These are phyloP conservation scores for Drosophila equinoxialis DNA, from an alignment of 1,140 invertebrate species.

Conservation along the genomic window DNA sequence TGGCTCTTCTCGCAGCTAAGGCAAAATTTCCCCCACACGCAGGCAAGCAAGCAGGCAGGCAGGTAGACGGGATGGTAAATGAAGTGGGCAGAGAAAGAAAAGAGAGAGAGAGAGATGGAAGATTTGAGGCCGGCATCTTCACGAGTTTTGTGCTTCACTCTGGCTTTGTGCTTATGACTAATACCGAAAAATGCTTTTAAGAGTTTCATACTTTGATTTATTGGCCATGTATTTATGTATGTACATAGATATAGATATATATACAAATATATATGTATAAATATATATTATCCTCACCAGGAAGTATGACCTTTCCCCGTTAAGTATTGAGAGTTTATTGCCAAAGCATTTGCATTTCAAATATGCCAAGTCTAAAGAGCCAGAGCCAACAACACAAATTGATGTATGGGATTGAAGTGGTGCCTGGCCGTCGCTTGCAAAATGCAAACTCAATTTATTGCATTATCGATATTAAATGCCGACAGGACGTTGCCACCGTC, in stretches of 20 bases:
- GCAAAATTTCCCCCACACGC: constrained; percentile 48
- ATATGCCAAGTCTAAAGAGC: constrained; percentile 31
- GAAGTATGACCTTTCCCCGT: neutral
- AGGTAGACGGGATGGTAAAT: neutral
- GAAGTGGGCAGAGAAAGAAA: neutral
- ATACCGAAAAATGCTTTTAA: constrained; percentile 78
- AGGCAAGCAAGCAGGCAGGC: neutral
- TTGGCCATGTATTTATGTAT: constrained; percentile 39
- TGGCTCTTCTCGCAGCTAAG: constrained; percentile 47
- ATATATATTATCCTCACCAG: neutral
- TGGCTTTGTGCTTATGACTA: constrained; percentile 49
- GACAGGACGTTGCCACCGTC: neutral
- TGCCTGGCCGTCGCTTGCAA: constrained; percentile 14
- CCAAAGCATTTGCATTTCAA: constrained; percentile 69
- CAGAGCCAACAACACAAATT: constrained; percentile 42
- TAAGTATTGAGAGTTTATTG: constrained; percentile 43
- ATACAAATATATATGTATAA: neutral
- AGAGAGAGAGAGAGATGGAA: too few species aligned
- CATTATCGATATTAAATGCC: constrained; percentile 73
- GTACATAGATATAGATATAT: neutral
- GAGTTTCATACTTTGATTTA: constrained; percentile 75
- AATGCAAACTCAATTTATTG: constrained; percentile 54
- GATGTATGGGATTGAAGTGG: constrained; percentile 60
- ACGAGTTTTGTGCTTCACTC: neutral
- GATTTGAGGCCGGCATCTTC: neutral